A percentile compares a stretch with the other conserved stretches of the same genome.
Conservation (phyloP, 2,888 invertebrate genomes). For the Clanis bilineata region DNA sequence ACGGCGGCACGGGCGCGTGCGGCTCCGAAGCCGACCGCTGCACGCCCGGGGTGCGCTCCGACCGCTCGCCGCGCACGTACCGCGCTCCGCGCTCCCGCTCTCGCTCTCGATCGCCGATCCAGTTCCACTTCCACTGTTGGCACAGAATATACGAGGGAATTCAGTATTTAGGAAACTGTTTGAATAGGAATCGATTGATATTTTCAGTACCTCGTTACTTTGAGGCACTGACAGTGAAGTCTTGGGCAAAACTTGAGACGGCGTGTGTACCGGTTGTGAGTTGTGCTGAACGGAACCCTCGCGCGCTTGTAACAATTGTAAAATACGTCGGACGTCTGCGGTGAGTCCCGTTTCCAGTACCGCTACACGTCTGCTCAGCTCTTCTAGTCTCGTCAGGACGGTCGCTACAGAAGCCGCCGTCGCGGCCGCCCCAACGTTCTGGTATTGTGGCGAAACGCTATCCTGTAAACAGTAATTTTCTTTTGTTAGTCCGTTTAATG, state of each 20-base stretch:
- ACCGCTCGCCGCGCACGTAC: constrained; percentile 48
- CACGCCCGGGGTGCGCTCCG: constrained; percentile 74
- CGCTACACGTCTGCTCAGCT: constrained; percentile 85
- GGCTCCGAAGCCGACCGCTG: constrained; percentile 84
- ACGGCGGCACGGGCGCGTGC: constrained; percentile 79
- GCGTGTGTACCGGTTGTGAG: constrained; percentile 59
- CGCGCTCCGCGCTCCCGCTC: constrained; percentile 46
- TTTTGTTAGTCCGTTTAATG: background rate
- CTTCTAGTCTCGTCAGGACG: constrained; percentile 86
- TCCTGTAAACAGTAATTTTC: constrained; percentile 57
- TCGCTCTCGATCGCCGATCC: constrained; percentile 58
- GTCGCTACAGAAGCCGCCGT: constrained; percentile 71
- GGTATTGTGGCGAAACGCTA: constrained; percentile 71
- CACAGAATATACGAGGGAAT: background rate
- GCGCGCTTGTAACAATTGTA: constrained; percentile 84
- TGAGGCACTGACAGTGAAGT: constrained; percentile 72
- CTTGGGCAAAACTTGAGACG: constrained; percentile 65
- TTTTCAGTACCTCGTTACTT: constrained; percentile 51
- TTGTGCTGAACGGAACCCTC: constrained; percentile 50
- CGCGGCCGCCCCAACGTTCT: constrained; percentile 67
- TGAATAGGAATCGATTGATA: background rate
- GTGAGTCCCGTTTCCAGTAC: constrained; percentile 88
- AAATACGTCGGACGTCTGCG: constrained; percentile 87
- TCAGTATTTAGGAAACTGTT: background rate
- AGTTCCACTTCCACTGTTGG: constrained; percentile 71